A percentile compares a stretch with the other conserved stretches of the same genome.
phyloP scores from a whole-genome alignment of 1,140 invertebrate species.

The Drosophila pseudoobscura region DNA sequence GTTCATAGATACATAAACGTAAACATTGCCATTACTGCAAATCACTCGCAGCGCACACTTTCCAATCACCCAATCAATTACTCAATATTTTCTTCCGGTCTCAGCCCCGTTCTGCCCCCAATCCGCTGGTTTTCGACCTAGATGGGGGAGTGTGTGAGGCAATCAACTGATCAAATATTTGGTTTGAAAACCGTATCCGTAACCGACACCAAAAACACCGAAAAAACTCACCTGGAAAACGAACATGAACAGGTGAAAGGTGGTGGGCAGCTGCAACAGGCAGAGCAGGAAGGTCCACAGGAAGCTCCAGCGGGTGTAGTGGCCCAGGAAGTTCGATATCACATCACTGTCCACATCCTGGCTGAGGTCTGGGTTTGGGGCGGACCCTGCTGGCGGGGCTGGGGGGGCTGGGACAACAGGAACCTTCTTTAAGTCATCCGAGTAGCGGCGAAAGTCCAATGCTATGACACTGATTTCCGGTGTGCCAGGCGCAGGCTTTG shows the following conservation, averaged over 20 bases:
- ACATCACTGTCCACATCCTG: constrained; percentile 85
- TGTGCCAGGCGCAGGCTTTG: constrained; percentile 67
- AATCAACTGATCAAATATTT: constrained; percentile 74
- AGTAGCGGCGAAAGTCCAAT: constrained; percentile 77
- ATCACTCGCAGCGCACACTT: constrained; percentile 25
- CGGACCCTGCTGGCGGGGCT: neutral
- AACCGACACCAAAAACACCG: too few species aligned
- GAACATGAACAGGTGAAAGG: constrained; percentile 82
- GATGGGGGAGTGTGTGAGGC: constrained; percentile 8
- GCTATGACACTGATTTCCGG: constrained; percentile 82
- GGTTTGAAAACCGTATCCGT: constrained; percentile 34
- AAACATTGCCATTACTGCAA: constrained; percentile 15
- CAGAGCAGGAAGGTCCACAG: constrained; percentile 88
- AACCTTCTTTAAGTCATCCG: constrained; percentile 75
- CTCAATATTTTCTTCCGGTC: constrained; percentile 42
- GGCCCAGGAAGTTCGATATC: constrained; percentile 87
- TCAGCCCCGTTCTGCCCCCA: constrained; percentile 5
- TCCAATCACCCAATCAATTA: constrained; percentile 28
- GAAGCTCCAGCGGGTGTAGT: constrained; percentile 89
- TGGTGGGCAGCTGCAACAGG: constrained; percentile 84
- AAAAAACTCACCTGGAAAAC: constrained; percentile 79
- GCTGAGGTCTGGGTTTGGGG: constrained; percentile 71
- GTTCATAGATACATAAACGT: neutral
- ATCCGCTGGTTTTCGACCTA: neutral
- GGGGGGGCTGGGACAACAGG: neutral